Evolutionary conservation across 2,113 vertebrate species (phyloP).

Genomic region (Bambusicola thoracicus): DNA sequence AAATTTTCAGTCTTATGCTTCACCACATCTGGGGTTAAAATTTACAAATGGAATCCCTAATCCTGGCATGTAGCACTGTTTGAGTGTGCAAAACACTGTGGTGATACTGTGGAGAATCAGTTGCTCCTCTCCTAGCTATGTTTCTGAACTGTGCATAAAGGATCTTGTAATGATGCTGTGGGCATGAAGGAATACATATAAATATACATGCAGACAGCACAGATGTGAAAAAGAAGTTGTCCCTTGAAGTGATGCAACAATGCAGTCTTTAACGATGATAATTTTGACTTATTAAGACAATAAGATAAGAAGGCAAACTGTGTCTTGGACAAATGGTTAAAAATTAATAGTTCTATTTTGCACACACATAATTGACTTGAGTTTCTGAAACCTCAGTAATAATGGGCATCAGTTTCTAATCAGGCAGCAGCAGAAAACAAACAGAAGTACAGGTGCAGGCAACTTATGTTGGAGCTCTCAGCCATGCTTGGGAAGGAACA

Average conservation of each 20-base stretch:
- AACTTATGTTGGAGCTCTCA: neutral
- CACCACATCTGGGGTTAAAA: neutral
- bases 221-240: neutral
- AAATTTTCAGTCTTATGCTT: neutral
- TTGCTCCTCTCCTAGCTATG: neutral
- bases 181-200: neutral
- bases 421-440: neutral
- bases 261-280: neutral
- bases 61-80: neutral
- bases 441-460: neutral
- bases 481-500: neutral
- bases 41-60: neutral
- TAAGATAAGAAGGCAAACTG: neutral
- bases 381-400: neutral
- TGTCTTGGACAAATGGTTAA: neutral
- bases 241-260: neutral
- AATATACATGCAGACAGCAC: neutral
- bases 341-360: neutral
- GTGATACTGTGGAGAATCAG: neutral
- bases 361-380: neutral
- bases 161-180: neutral
- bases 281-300: neutral
- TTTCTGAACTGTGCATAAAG: neutral
- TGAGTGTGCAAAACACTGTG: neutral
- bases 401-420: neutral